Evolutionary conservation across 2,113 vertebrate species (phyloP), one percentile per base, ranked within the genome.

Genomic region (Ptilorrhoa leucosticta): DNA sequence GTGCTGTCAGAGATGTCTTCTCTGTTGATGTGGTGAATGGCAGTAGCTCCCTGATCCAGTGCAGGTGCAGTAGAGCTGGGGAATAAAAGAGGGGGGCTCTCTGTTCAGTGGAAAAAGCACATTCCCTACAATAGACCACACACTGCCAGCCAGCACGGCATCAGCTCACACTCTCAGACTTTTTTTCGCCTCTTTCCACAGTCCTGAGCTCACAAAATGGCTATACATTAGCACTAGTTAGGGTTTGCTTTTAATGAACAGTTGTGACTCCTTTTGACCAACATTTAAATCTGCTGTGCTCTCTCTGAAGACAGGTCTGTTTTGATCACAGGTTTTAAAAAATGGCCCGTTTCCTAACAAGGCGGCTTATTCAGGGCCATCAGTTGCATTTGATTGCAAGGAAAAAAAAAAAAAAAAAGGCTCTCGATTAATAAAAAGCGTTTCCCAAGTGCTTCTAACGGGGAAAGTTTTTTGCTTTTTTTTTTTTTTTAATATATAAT

Each of bases 101-200:
- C 97, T 98, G 97, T 98, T 98, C 97, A 96, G 97, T 97, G 97
- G 97, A 97, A 98, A 98, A 98, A 98, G 98, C 98, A 97, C 98
- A 98, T 98, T 98, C 98, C 98, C 98, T 96, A 99, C 98, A 99
- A 99, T 98, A 98, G 99, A 99, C 99, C 99, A 99, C 99, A 99
- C 99, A 99, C 99, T 99, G 99, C 98, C 99, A 98, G 98, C 98
- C 99, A 99, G 98, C 99, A 98, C 98, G 99, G 98, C 99, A 98
- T 98, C 99, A 97, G 98, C 98, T 98, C 98, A 97, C 97, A 97
- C 98, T 98, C 97, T 97, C 97, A 98, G 96, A 97, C 97, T 96
- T 95, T 89, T 89, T 82, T 93, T 94, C 91, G 92, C 85, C 97
- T 95, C 97, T 95, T 97, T 97, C 97, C 97, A 96, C 97, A 97